phyloP scores from a whole-genome alignment of 2,888 invertebrate genomes.

The Trichacis sp. region DNA sequence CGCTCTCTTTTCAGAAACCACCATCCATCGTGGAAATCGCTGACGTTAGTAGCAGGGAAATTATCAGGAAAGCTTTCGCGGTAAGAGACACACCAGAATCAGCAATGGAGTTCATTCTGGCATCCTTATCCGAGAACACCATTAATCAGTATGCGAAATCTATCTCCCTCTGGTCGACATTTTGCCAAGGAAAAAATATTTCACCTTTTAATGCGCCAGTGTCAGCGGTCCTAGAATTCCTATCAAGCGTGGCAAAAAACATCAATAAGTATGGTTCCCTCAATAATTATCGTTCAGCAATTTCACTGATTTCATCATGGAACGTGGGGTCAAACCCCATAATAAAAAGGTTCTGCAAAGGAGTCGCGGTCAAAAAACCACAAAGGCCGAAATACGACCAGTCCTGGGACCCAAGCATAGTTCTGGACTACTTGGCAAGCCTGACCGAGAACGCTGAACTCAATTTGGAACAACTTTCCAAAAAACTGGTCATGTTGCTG shows the following conservation, averaged over 20 bases:
- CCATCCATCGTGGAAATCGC: constrained; percentile 43
- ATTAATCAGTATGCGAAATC: constrained; percentile 15
- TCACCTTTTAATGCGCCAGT: too few relatives aligned
- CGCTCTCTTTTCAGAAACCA: constrained; percentile 39
- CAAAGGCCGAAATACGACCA: constrained; percentile 40
- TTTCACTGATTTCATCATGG: constrained; percentile 2
- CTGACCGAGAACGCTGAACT: background rate
- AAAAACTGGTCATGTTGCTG: too few relatives aligned
- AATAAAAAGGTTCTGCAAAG: constrained; percentile 21
- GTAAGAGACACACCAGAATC: constrained; percentile 31
- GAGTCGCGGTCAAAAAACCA: constrained; percentile 13
- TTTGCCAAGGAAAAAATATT: background rate
- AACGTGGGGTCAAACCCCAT: background rate
- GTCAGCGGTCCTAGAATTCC: background rate
- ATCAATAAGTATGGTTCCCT: constrained; percentile 4
- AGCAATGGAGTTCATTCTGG: constrained; percentile 9
- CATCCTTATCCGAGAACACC: background rate
- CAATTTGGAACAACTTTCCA: background rate
- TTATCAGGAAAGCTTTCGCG: constrained; percentile 46
- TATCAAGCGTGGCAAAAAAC: background rate
- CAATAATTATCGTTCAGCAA: constrained; percentile 11
- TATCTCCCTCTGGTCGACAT: constrained; percentile 16
- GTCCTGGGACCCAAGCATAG: constrained; percentile 48
- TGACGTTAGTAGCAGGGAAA: constrained; percentile 51
- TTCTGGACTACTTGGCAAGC: background rate